Percentiles rank a stretch among this genome's conserved stretches.
Conservation (phyloP, 2,113 vertebrate species). For the Psettodes erumei region DNA sequence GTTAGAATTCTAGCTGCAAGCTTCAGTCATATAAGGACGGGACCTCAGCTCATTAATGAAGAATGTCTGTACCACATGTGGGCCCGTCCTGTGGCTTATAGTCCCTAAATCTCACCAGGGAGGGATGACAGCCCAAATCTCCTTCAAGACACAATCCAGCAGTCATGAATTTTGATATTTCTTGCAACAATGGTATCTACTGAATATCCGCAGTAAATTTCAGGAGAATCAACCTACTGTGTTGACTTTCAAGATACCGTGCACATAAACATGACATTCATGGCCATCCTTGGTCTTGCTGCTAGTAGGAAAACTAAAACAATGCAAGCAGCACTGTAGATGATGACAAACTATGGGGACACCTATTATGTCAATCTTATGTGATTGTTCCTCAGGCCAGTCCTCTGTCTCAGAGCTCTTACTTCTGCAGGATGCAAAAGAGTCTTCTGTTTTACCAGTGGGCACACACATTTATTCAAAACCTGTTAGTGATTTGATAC, state of each 20-base stretch:
- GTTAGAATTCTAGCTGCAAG: background rate
- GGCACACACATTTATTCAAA: no score
- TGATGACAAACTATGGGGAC: no score
- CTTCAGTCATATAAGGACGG: conserved; percentile 29
- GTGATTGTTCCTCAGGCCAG: no score
- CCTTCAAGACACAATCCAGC: conserved; percentile 8
- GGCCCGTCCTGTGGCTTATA: conserved; percentile 33
- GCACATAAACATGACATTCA: no score
- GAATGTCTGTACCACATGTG: conserved; percentile 67
- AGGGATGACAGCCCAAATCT: conserved; percentile 48
- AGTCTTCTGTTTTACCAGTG: no score
- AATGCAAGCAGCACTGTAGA: no score
- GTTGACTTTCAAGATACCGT: background rate
- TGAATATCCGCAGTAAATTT: background rate
- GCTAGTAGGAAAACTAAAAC: no score
- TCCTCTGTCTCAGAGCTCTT: no score
- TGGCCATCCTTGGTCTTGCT: no score
- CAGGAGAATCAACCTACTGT: background rate
- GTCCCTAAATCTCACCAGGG: conserved; percentile 65
- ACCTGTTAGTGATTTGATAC: no score
- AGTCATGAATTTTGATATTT: background rate
- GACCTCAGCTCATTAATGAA: conserved; percentile 53
- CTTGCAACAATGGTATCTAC: background rate
- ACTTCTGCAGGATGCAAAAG: no score
- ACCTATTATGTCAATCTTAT: no score